Conservation (phyloP, 2,888 invertebrate species). For the Pyralis farinalis region DNA sequence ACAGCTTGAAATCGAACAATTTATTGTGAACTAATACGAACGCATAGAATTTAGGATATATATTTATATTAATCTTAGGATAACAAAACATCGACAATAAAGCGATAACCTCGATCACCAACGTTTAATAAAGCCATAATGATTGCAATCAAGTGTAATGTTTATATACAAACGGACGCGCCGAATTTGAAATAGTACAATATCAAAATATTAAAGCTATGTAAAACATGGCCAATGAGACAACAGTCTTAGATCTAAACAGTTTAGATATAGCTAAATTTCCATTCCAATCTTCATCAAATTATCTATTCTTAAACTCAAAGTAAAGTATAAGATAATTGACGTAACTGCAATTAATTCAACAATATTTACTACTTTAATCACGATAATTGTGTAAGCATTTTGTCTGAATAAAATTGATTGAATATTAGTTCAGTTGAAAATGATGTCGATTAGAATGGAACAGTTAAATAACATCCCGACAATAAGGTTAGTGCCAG, state of each 20-base stretch:
- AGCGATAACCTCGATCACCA: conserved; percentile 72
- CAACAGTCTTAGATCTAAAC: conserved; percentile 64
- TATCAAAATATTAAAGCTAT: conserved; percentile 74
- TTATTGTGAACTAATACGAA: conserved; percentile 79
- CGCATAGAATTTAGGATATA: conserved; percentile 79
- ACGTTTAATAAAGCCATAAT: conserved; percentile 69
- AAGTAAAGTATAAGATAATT: too few species aligned
- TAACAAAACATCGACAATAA: conserved; percentile 75
- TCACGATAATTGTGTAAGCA: too few species aligned
- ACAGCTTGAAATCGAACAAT: conserved; percentile 65
- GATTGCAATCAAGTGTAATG: conserved; percentile 49
- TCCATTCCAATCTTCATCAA: conserved; percentile 3
- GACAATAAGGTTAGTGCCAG: conserved; percentile 31
- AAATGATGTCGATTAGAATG: conserved; percentile 24
- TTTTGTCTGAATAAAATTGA: too few species aligned
- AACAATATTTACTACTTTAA: too few species aligned
- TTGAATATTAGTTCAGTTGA: too few species aligned
- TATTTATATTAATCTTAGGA: conserved; percentile 72
- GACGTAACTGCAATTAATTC: too few species aligned
- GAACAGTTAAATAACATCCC: conserved; percentile 23
- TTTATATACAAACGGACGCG: conserved; percentile 49
- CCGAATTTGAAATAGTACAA: conserved; percentile 37
- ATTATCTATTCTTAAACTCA: too few species aligned
- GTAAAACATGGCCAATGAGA: conserved; percentile 65
- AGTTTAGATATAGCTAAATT: conserved; percentile 1